These are phyloP conservation scores for Geodia barretti DNA, from an alignment of 37 sponge, comb jelly and placozoan species.

Conservation along the genomic window DNA sequence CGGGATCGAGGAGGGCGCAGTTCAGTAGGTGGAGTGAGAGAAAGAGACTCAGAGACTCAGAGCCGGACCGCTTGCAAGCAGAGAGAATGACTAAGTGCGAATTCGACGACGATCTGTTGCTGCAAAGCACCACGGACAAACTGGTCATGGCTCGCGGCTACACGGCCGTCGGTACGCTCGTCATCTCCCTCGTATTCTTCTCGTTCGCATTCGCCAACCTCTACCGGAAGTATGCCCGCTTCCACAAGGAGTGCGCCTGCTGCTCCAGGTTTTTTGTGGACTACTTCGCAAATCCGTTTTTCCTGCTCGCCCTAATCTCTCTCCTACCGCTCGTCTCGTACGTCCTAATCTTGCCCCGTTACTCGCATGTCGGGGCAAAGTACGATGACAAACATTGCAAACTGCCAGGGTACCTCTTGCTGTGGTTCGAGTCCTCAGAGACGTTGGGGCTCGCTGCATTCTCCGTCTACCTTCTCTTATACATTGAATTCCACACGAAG, in stretches of 20 bases:
- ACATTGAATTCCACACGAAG: not conserved
- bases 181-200: not conserved
- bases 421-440: not conserved
- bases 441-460: not conserved
- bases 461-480: not conserved
- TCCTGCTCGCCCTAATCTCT: not conserved
- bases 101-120: too few species aligned
- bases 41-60: too few species aligned
- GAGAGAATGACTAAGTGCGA: too few species aligned
- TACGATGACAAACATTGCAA: not conserved
- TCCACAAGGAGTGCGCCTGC: not conserved
- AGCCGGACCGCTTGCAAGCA: too few species aligned
- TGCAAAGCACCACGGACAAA: not conserved
- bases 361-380: not conserved
- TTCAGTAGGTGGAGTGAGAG: too few species aligned
- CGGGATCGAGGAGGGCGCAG: too few species aligned
- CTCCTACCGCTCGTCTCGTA: not conserved
- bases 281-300: not conserved
- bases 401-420: not conserved
- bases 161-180: not conserved
- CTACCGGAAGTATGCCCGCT: not conserved
- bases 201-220: not conserved
- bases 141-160: not conserved
- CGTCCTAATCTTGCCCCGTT: not conserved
- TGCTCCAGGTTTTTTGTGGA: not conserved